Evolutionary conservation across 2,888 invertebrate genomes (phyloP), one percentile per base, ranked within the genome.

Genomic region (Mactromeris polynyma): DNA sequence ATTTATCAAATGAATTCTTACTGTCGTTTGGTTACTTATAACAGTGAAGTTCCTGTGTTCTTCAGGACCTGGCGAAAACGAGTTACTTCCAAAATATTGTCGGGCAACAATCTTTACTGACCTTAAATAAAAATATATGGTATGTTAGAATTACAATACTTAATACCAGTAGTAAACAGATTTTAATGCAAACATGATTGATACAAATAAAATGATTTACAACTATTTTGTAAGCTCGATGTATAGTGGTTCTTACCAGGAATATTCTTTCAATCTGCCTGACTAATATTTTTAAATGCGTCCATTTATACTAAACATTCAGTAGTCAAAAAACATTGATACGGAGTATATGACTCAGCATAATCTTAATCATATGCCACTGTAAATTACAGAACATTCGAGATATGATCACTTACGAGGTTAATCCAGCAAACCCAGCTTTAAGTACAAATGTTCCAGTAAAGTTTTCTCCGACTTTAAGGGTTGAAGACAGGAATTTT

Each of bases 391-490:
- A 42, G 6, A 6, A 42, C 14, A 42, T 42, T 14, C 6, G 6
- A 42, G 14, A 14, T 9, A 6, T 58, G 2, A 26, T 38, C 0
- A 82, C 82, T n/a, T 40, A 82, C 82, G 82, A 64, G 58, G 58
- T 64, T 26, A 54, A 36, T n/a, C 82, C 82, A 36, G 58, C n/a
- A 33, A 82, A 38, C 17, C 17, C 40, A 64, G 38, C 64, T 40
- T 36, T 40, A 3, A 82, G 36, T 2, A 82, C 82, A n/a, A 92
- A 91, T 4, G 84, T 79, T 26, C 87, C 89, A 1, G 88, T 89
- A 19, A 54, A 46, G 64, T 91, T 92, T 40, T 51, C 79, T 7
- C 86, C 86, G 26, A 90, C 51, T n/a, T 79, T 54, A 1, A 92
- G n/a, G 2, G 84, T 73, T 19, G 40, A 14, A 19, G 81, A 81